Conservation (phyloP, 2,797 vertebrate genomes). For the Darevskia mixta region DNA sequence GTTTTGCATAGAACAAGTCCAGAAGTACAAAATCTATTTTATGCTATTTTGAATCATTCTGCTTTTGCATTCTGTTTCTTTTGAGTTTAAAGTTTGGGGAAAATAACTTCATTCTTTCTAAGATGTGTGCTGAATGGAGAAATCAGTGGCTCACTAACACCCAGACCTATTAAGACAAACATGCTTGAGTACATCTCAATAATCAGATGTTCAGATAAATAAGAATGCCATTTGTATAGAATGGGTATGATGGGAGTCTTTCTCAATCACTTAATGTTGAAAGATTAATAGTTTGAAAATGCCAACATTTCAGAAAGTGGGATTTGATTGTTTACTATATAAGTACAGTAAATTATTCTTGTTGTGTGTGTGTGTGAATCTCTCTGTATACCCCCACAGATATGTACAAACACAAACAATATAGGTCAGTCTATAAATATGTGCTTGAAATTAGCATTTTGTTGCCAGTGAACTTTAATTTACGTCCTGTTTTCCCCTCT, state of each 20-base stretch:
- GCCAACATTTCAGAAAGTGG: neutral
- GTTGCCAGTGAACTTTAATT: neutral
- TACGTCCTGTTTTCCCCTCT: neutral
- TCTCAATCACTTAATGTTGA: neutral
- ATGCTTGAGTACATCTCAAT: neutral
- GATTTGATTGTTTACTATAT: neutral
- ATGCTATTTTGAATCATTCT: neutral
- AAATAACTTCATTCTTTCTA: neutral
- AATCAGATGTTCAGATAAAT: slow-evolving; percentile 2
- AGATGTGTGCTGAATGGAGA: neutral
- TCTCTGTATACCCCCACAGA: neutral
- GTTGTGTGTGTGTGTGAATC: neutral
- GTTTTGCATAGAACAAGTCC: neutral
- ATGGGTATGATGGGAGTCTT: neutral
- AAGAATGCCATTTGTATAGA: neutral
- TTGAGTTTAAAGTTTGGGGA: neutral
- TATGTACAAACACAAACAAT: no score
- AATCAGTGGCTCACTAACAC: neutral
- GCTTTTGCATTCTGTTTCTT: neutral
- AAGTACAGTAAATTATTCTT: neutral
- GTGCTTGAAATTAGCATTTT: slow-evolving; percentile 6
- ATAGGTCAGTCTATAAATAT: neutral
- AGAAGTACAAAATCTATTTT: neutral
- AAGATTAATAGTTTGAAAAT: neutral
- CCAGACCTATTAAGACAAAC: neutral